These are phyloP conservation scores for Thamnaconus septentrionalis DNA, from an alignment of 2,113 vertebrate species.

Conservation along the genomic window DNA sequence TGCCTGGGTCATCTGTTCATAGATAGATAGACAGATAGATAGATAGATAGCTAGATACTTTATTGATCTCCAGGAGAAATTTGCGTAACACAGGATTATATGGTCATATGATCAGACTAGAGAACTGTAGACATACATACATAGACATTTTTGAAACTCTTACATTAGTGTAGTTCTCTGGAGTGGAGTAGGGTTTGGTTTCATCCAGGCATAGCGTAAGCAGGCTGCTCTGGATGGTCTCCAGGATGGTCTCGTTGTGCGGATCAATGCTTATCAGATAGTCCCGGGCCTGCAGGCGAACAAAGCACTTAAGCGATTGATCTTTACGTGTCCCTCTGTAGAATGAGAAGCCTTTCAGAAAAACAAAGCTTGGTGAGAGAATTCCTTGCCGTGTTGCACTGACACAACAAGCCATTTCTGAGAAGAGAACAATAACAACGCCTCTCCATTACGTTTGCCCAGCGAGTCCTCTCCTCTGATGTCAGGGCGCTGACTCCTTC, in stretches of 20 bases:
- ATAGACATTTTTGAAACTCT: too few relatives aligned
- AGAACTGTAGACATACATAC: too few relatives aligned
- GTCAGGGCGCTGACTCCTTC: slow-evolving; percentile 86
- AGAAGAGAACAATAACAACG: neutral
- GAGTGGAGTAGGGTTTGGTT: slow-evolving; percentile 78
- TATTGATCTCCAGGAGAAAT: too few relatives aligned
- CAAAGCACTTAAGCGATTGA: neutral
- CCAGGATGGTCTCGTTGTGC: slow-evolving; percentile 83
- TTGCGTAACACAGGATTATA: too few relatives aligned
- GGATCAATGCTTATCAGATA: slow-evolving; percentile 88
- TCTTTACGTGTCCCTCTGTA: neutral
- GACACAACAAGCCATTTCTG: neutral
- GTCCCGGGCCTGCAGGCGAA: slow-evolving; percentile 80
- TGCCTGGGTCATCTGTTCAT: slow-evolving; percentile 73
- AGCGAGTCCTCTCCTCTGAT: slow-evolving; percentile 85
- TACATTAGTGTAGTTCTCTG: slow-evolving; percentile 88
- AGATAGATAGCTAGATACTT: slow-evolving; percentile 1
- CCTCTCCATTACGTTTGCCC: slow-evolving; percentile 84
- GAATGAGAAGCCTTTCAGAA: slow-evolving; percentile 6
- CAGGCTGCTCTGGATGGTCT: slow-evolving; percentile 89
- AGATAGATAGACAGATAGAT: slow-evolving; percentile 11
- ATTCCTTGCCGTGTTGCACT: neutral
- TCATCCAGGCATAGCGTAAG: slow-evolving; percentile 86
- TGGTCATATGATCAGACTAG: too few relatives aligned
- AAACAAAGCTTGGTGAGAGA: neutral